phyloP scores from a whole-genome alignment of 2,113 vertebrate genomes.

The Phasianus colchicus region DNA sequence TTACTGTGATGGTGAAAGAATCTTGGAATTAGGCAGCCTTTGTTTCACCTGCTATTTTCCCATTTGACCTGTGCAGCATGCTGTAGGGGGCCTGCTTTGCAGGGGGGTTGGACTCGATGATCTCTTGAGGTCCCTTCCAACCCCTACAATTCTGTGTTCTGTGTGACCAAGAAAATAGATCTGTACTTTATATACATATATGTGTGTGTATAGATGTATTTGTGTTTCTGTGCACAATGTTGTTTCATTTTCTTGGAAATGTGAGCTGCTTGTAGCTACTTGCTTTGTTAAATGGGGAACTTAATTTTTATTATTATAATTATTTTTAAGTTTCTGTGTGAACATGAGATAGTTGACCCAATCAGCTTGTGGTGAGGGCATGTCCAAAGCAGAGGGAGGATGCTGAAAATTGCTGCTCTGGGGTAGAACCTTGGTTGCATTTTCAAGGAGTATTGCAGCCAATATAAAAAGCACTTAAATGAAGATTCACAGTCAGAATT shows the following conservation, averaged over 20 bases:
- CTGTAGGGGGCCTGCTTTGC: too few species aligned
- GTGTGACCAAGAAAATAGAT: not conserved
- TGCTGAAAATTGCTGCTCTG: not conserved
- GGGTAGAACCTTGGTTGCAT: not conserved
- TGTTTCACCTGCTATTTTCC: not conserved
- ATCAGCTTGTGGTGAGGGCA: not conserved
- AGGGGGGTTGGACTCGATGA: too few species aligned
- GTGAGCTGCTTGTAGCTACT: not conserved
- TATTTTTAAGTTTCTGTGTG: not conserved
- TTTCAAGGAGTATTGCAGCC: not conserved
- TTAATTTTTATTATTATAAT: not conserved
- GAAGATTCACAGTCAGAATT: not conserved
- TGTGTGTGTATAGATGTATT: too few species aligned
- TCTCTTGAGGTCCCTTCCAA: too few species aligned
- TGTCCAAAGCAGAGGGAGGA: not conserved
- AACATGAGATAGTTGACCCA: not conserved
- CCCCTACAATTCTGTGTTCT: too few species aligned
- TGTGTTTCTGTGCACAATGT: not conserved
- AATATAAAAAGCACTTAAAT: not conserved
- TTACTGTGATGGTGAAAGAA: not conserved
- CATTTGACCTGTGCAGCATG: not conserved
- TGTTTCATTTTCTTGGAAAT: not conserved
- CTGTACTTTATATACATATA: not conserved
- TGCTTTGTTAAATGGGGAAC: not conserved
- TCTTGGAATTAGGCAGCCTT: not conserved